Conservation (phyloP, 2,113 vertebrate species). For the Xenotilapia flavipinnis region DNA sequence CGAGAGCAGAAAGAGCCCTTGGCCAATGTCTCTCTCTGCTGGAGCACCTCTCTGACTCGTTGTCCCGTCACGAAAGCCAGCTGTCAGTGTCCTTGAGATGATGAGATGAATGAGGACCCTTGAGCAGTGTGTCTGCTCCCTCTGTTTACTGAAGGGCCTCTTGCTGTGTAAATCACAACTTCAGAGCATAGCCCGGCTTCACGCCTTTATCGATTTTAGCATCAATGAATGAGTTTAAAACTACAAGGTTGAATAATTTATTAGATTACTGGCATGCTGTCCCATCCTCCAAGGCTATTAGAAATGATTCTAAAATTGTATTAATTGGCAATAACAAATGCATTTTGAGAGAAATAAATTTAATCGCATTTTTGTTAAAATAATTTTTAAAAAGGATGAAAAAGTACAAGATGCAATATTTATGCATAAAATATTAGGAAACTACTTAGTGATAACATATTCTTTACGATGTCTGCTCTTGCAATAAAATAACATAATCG, state of each 20-base stretch:
- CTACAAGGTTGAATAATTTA: neutral
- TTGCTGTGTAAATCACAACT: constrained; percentile 35
- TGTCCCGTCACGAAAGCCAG: constrained; percentile 63
- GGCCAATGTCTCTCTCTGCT: constrained; percentile 46
- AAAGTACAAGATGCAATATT: neutral
- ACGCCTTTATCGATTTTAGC: neutral
- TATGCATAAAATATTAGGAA: neutral
- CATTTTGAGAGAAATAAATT: neutral
- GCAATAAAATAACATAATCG: neutral
- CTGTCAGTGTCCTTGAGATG: constrained; percentile 58
- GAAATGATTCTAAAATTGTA: neutral
- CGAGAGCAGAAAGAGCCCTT: constrained; percentile 21
- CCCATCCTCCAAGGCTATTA: neutral
- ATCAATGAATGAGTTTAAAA: neutral
- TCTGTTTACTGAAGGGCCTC: constrained; percentile 47
- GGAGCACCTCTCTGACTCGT: constrained; percentile 45
- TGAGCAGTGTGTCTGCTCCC: constrained; percentile 41
- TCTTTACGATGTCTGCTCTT: neutral
- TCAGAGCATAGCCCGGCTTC: neutral
- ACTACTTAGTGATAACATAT: neutral
- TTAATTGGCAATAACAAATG: neutral
- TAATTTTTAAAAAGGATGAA: neutral
- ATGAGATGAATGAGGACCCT: constrained; percentile 48
- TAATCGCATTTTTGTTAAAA: neutral
- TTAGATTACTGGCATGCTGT: neutral